Evolutionary conservation across 1,140 invertebrate genomes (phyloP).

Genomic region (Wiebesia pumilae): DNA sequence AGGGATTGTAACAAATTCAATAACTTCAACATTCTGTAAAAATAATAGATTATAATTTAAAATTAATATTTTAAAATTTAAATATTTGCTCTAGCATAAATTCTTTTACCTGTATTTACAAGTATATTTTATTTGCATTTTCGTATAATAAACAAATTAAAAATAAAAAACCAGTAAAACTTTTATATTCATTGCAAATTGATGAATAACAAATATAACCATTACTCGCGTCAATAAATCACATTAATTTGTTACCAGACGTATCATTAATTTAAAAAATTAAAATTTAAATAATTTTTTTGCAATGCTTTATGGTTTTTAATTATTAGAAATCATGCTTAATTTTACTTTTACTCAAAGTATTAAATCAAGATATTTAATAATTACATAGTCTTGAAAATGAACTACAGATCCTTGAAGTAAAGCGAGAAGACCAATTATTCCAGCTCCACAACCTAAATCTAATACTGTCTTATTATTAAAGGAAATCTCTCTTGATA

Average conservation of each 20-base stretch:
- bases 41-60: constrained; percentile 42
- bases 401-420: constrained; percentile 81
- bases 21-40: constrained; percentile 86
- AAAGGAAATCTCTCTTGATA: constrained; percentile 72
- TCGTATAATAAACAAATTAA: too few species aligned
- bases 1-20: constrained; percentile 84
- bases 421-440: constrained; percentile 85
- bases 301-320: too few species aligned
- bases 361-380: constrained; percentile 34
- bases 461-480: constrained; percentile 81
- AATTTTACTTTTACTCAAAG: background rate
- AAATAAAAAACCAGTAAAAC: too few species aligned
- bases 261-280: too few species aligned
- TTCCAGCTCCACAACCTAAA: constrained; percentile 90
- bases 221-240: too few species aligned
- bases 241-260: too few species aligned
- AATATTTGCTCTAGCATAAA: too few species aligned
- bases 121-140: too few species aligned
- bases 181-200: too few species aligned
- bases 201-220: too few species aligned
- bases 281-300: too few species aligned
- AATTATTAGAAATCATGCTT: background rate
- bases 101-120: too few species aligned
- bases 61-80: constrained; percentile 17
- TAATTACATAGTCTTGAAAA: constrained; percentile 93